Base-by-base conservation (phyloP, 1,140 invertebrate genomes). In the Trachymyrmex septentrionalis region DNA sequence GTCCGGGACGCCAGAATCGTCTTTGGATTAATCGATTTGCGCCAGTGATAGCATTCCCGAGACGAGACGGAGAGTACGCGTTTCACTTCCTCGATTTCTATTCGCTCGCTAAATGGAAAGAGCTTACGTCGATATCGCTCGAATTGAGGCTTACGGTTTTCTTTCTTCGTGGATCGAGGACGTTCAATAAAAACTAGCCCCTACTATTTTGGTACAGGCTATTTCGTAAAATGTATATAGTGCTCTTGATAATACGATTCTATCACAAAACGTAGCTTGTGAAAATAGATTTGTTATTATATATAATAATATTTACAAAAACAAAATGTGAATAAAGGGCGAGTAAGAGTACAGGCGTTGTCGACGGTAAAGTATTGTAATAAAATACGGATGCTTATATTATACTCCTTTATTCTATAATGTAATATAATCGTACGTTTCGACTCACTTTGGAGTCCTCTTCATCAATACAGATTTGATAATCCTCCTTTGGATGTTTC, bases 11-110 rank as follows among this genome's bases (percentile, higher is more conserved):
- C 61, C 59, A n/a, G 80, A 66, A 88, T 78, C 80, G 73, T 67
- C 88, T 89, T 88, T 44, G 64, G 50, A 85, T 76, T 85, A 87
- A 87, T 88, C 86, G 80, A 82, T 82, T 82, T 73, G 69, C 80
- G 80, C 80, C 55, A 61, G 69, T 61, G 80, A 84, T 75, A 84
- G 44, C 69, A 48, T 84, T 30, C 55, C 80, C 69, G 80, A 84
- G 80, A 84, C 69, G 80, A 63, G 69, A 84, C 57, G 80, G 66
- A 59, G 53, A 72, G 53, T 84, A 50, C 80, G 66, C 66, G 67
- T 72, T 75, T 61, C 69, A 57, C 80, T 84, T 75, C 38, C 80
- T 84, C 69, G 80, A 84, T 84, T 84, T 84, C 80, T 84, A 82
- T 82, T 82, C 80, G 67, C 12, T 44, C 80, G 80, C 69, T 84